Base-by-base conservation (phyloP, 2,888 invertebrate genomes). In the Euplagia quadripunctaria region DNA sequence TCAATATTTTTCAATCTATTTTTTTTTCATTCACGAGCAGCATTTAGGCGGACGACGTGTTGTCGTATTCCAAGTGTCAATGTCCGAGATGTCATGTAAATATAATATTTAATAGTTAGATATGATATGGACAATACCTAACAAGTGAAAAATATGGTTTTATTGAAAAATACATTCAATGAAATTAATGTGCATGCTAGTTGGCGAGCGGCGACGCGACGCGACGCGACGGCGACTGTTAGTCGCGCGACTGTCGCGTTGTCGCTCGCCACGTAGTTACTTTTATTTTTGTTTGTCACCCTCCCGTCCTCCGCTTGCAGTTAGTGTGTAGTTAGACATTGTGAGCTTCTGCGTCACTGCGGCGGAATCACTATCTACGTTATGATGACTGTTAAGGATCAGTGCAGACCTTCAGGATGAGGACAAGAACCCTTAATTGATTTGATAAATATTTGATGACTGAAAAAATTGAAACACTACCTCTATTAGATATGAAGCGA, bases 101-200 rank as follows among this genome's bases (percentile, higher is more conserved):
- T 94, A 94, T 90, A 91, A 93, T 91, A 89, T 91, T 90, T 91
- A 92, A 93, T 94, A 94, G 93, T 91, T 94, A 95, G 94, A 91
- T 91, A 94, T 87, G 89, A 92, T 95, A 94, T 93, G 95, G 95
- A 96, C 95, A 95, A 96, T 96, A 95, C 95, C 94, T 95, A 95
- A 96, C 95, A 95, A 95, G 95, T 95, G 94, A 91, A 94, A 91
- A 85, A 86, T 88, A 93, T 91, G 93, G 93, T 94, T 95, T 94
- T 94, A 93, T 95, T 95, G 94, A 94, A 91, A 90, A 89, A 93
- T 89, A 95, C 94, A 94, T 91, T 94, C 94, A 92, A 94, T 95
- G 94, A 92, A 95, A 94, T 94, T 91, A 91, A 86, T 85, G 87
- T 93, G 95, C 94, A 94, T 93, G 95, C 92, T 89, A 84, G 85